Evolutionary conservation across 2,888 invertebrate genomes (phyloP).

Genomic region (Cryptophagus acutangulus): DNA sequence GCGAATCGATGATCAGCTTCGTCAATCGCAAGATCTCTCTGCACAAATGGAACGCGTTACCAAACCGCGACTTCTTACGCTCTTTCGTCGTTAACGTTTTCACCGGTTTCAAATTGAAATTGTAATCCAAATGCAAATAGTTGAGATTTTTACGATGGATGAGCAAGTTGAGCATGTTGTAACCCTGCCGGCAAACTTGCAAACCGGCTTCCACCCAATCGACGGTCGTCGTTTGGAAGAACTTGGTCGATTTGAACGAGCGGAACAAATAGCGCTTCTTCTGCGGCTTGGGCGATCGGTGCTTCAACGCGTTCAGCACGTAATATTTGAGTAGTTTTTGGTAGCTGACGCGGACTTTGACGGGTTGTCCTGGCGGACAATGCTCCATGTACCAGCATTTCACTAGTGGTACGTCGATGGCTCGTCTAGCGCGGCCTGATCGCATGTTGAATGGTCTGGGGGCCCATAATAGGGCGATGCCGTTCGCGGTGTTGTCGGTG

Average conservation of each 20-base stretch:
- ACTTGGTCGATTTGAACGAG: conserved; percentile 99
- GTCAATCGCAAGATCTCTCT: conserved; percentile 98
- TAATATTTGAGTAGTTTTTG: conserved; percentile 98
- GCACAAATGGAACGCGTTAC: conserved; percentile 98
- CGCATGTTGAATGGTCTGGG: conserved; percentile 96
- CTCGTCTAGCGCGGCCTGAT: conserved; percentile 86
- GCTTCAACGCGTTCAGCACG: conserved; percentile 95
- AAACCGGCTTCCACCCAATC: conserved; percentile 99
- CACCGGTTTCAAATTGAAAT: conserved; percentile 99
- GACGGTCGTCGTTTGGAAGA: conserved; percentile 98
- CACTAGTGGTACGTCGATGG: conserved; percentile 95
- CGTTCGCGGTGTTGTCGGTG: conserved; percentile 98
- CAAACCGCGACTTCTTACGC: conserved; percentile 95
- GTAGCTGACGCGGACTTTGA: conserved; percentile 98
- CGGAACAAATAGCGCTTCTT: conserved; percentile 97
- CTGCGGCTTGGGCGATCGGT: conserved; percentile 96
- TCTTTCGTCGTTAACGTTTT: conserved; percentile 99
- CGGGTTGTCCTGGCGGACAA: conserved; percentile 92
- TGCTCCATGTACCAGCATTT: conserved; percentile 97
- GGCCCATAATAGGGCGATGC: conserved; percentile 94
- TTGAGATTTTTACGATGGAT: conserved; percentile 99
- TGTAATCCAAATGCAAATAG: conserved; percentile 98
- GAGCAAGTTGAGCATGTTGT: conserved; percentile 98
- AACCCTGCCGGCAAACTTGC: conserved; percentile 97
- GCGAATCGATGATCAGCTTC: conserved; percentile 97